phyloP scores from a whole-genome alignment of 2,113 vertebrate genomes.

The Xiphophorus hellerii region DNA sequence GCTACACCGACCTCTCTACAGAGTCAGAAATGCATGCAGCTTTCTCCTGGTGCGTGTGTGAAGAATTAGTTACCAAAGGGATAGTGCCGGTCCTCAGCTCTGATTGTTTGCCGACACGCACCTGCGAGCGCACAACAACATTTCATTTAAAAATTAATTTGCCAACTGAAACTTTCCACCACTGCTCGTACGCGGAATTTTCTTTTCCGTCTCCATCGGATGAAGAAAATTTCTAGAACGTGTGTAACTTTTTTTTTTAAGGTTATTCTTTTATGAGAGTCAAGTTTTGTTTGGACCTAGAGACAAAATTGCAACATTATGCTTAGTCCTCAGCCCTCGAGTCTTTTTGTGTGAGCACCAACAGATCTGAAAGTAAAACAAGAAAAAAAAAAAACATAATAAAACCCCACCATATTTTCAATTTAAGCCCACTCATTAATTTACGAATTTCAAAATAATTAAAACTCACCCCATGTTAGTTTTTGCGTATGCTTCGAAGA shows the following conservation, averaged over 20 bases:
- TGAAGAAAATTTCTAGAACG: slow-evolving; percentile 36
- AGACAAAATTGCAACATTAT: background rate
- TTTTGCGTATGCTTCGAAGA: slow-evolving; percentile 6
- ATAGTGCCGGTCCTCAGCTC: slow-evolving; percentile 44
- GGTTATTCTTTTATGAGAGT: background rate
- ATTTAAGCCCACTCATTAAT: background rate
- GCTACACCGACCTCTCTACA: slow-evolving; percentile 14
- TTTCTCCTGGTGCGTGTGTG: background rate
- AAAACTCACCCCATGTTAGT: background rate
- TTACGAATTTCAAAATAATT: background rate
- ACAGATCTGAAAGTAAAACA: too few relatives aligned
- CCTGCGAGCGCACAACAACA: slow-evolving; percentile 30
- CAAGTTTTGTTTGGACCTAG: background rate
- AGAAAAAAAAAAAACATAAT: background rate
- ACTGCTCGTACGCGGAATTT: slow-evolving; percentile 32
- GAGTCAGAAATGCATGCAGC: background rate
- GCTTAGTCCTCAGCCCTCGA: background rate
- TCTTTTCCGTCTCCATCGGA: slow-evolving; percentile 13
- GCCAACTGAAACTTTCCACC: slow-evolving; percentile 48
- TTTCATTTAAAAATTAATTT: slow-evolving; percentile 61
- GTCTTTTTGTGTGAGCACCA: background rate
- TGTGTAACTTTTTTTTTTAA: background rate
- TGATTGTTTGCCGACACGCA: slow-evolving; percentile 40
- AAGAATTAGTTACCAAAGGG: slow-evolving; percentile 27
- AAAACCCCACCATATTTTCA: too few relatives aligned